Conservation (phyloP, 2,797 vertebrate genomes). For the Paratrypauchen microcephalus region DNA sequence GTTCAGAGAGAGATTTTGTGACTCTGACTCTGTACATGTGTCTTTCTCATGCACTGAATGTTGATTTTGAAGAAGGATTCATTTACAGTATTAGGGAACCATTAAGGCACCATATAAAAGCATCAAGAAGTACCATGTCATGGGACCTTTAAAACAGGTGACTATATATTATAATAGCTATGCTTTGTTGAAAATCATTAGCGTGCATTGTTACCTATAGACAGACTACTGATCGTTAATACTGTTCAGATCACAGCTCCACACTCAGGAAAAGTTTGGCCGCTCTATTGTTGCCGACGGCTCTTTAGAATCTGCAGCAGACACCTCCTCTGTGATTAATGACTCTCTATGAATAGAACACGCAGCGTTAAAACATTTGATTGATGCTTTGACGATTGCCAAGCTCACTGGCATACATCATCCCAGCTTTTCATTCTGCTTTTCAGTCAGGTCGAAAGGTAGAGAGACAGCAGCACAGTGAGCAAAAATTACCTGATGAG, state of each 20-base stretch:
- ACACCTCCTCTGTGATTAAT: conserved; percentile 62
- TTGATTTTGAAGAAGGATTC: too few relatives aligned
- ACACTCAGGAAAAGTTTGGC: conserved; percentile 27
- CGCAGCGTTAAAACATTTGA: conserved; percentile 57
- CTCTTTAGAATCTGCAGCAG: conserved; percentile 44
- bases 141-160: not conserved
- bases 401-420: conserved; percentile 57
- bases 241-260: conserved; percentile 31
- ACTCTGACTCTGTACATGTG: too few relatives aligned
- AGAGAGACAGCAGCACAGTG: conserved; percentile 26
- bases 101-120: too few relatives aligned
- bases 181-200: not conserved
- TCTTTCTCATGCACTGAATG: too few relatives aligned
- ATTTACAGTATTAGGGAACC: too few relatives aligned
- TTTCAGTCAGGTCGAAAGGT: conserved; percentile 36
- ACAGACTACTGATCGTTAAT: conserved; percentile 11
- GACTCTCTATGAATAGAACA: conserved; percentile 66
- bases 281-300: conserved; percentile 38
- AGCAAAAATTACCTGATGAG: conserved; percentile 35
- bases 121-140: too few relatives aligned
- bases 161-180: not conserved
- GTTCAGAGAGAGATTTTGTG: too few relatives aligned
- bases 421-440: conserved; percentile 44
- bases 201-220: not conserved
- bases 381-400: conserved; percentile 64